A percentile compares a stretch with the other conserved stretches of the same genome.
phyloP scores from a whole-genome alignment of 2,888 invertebrate species.

The Tiphia femorata region DNA sequence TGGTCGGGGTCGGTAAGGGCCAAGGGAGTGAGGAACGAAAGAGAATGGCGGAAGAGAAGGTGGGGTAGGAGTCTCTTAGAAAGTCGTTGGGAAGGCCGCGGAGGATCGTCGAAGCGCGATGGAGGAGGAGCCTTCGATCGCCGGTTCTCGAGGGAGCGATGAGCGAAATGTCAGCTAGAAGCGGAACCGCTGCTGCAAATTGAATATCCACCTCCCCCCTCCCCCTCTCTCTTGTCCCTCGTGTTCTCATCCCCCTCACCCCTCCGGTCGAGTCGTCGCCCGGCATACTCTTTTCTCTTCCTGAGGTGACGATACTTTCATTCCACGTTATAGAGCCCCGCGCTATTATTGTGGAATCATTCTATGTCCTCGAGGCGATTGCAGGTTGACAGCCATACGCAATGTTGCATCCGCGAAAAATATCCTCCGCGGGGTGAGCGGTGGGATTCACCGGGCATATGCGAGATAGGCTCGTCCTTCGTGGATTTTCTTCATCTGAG shows the following conservation, averaged over 20 bases:
- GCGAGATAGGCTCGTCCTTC: conserved; percentile 35
- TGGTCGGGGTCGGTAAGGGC: no score
- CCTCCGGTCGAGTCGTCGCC: no score
- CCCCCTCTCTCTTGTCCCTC: conserved; percentile 16
- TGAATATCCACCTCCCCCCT: conserved; percentile 50
- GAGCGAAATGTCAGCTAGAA: conserved; percentile 61
- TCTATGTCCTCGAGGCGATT: no score
- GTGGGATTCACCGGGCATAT: no score
- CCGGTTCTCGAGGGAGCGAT: conserved; percentile 52
- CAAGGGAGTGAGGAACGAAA: neutral
- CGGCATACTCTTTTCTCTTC: no score
- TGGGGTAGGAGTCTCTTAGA: conserved; percentile 26
- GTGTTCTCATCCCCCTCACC: conserved; percentile 18
- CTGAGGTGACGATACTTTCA: neutral
- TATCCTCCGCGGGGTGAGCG: no score
- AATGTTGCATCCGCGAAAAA: no score
- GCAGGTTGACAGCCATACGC: no score
- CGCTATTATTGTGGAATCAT: no score
- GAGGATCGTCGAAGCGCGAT: no score
- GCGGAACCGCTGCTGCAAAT: conserved; percentile 57
- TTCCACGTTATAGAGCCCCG: no score
- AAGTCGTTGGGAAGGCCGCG: conserved; percentile 24
- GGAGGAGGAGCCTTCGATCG: conserved; percentile 39
- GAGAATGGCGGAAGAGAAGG: neutral
- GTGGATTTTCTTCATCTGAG: conserved; percentile 37